Base-by-base conservation (phyloP, 2,888 invertebrate species). In the Idaea straminata region DNA sequence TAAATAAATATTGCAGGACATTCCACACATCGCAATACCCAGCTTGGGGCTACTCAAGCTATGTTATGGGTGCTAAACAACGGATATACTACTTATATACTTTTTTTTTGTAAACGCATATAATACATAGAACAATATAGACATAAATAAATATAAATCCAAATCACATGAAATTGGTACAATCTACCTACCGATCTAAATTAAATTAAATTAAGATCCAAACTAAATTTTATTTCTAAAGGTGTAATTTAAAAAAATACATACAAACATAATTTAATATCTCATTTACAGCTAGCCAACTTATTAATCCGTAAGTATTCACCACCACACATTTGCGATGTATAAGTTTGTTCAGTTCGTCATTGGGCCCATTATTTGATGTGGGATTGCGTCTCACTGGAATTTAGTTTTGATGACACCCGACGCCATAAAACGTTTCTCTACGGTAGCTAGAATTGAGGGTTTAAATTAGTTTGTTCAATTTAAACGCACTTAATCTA, bases 301-400 rank as follows among this genome's bases (percentile, higher is more conserved):
- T 58, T 58, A 58, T 58, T 15, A 47, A 10, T 47, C 47, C 10
- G 36, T 36, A 36, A 13, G 79, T 87, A 68, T 84, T 80, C 82
- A 66, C 59, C 71, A 60, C 15, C 59, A 68, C 70, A 77, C 74
- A 76, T 69, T 72, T 66, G 78, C 79, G 79, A 77, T 77, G 76
- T 79, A 83, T 83, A 82, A 88, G 88, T 88, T 88, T 85, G 85
- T 84, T 85, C 83, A 82, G 81, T 83, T 83, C 88, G 85, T 86
- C 87, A 87, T 84, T 87, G 76, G 83, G 79, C 82, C 83, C 80
- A 84, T 83, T 91, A 88, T 91, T 90, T 91, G 88, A 89, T 82
- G 83, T 88, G 86, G 87, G 89, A 89, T 89, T 88, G 84, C 80
- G 83, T 79, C 77, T 84, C 82, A 83, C 81, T 79, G 77, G 47